Conservation (phyloP, 2,113 vertebrate species). For the Hippocampus abdominalis region DNA sequence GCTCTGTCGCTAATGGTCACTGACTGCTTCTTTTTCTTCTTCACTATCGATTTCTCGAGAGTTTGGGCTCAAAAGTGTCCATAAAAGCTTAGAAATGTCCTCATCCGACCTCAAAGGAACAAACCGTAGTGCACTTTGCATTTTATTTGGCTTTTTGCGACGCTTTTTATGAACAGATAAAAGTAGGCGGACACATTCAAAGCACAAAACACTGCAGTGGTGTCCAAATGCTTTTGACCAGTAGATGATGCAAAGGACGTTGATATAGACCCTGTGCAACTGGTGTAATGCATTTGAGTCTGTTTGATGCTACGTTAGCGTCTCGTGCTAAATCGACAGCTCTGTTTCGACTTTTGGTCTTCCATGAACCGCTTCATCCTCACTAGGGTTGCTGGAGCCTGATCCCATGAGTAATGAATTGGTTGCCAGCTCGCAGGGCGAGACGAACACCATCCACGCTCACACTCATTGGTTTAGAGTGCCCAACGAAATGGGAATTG, state of each 20-base stretch:
- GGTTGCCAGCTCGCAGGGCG: too few relatives aligned
- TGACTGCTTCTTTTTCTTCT: neutral
- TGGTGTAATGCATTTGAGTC: neutral
- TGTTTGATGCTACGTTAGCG: neutral
- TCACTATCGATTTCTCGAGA: neutral
- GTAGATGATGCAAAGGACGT: neutral
- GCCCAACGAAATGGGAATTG: too few relatives aligned
- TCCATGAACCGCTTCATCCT: too few relatives aligned
- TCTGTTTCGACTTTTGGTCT: neutral
- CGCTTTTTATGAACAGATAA: neutral
- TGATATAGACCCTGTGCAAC: neutral
- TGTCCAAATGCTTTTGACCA: neutral
- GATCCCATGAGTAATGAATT: too few relatives aligned
- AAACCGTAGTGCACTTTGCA: neutral
- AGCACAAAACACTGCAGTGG: neutral
- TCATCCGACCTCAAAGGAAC: neutral
- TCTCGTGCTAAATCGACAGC: neutral
- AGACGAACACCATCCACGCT: too few relatives aligned
- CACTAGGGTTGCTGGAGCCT: too few relatives aligned
- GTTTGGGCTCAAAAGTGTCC: neutral
- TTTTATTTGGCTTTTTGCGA: neutral
- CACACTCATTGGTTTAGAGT: too few relatives aligned
- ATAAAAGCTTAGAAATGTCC: conserved; percentile 1
- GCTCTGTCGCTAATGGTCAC: conserved; percentile 57
- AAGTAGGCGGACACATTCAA: neutral